These are phyloP conservation scores for Drosophila austrosaltans DNA, from an alignment of 2,888 invertebrate species.

Conservation along the genomic window DNA sequence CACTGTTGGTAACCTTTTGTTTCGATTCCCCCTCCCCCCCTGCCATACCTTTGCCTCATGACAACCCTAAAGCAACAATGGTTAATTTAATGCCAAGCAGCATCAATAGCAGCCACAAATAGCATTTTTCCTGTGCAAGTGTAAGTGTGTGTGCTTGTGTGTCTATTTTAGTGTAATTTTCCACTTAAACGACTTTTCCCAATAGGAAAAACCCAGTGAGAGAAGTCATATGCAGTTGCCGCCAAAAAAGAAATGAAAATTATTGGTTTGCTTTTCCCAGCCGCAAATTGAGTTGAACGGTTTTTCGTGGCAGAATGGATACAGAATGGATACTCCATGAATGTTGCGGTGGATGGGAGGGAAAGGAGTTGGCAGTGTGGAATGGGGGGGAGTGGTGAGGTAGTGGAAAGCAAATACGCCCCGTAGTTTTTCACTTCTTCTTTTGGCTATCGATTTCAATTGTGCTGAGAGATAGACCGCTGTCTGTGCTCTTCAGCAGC, in stretches of 20 bases:
- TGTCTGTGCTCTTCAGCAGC: constrained; percentile 26
- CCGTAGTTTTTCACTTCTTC: constrained; percentile 55
- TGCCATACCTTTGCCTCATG: not conserved
- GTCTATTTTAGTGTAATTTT: constrained; percentile 79
- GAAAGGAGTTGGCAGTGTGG: not conserved
- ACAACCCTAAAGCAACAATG: constrained; percentile 7
- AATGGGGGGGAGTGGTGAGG: not conserved
- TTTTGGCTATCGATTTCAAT: constrained; percentile 70
- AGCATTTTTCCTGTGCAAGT: constrained; percentile 47
- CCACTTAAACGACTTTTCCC: constrained; percentile 64
- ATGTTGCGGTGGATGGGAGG: not conserved
- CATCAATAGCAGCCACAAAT: constrained; percentile 54
- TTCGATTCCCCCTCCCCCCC: not conserved
- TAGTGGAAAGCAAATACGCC: constrained; percentile 38
- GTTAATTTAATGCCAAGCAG: constrained; percentile 27
- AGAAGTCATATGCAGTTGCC: constrained; percentile 46
- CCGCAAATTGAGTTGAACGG: constrained; percentile 72
- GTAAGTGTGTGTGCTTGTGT: constrained; percentile 45
- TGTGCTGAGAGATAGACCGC: constrained; percentile 55
- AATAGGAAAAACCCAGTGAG: constrained; percentile 18
- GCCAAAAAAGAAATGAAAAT: constrained; percentile 69
- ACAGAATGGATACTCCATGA: constrained; percentile 2
- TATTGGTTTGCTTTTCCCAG: constrained; percentile 58
- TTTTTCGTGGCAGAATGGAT: constrained; percentile 34
- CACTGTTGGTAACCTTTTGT: not conserved